A percentile compares a stretch with the other conserved stretches of the same genome.
Conservation (phyloP, 1,140 invertebrate genomes). For the Bombus superbus region DNA sequence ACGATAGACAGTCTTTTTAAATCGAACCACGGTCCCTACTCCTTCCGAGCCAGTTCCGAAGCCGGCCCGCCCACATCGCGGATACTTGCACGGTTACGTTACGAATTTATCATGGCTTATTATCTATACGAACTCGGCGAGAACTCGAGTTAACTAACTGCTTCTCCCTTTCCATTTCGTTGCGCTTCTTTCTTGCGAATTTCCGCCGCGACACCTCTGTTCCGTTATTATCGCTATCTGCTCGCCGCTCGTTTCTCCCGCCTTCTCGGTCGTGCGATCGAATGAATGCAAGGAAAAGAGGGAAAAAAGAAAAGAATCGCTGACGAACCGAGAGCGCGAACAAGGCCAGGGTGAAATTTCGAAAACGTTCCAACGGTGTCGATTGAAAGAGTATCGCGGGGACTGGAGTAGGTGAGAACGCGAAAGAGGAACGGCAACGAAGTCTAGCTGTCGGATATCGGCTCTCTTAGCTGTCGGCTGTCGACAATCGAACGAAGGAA, state of each 20-base stretch:
- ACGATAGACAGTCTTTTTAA: constrained; percentile 27
- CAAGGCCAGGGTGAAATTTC: not conserved
- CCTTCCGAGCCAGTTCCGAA: constrained; percentile 45
- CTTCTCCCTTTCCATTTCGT: constrained; percentile 11
- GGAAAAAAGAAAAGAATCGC: not conserved
- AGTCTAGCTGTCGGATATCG: constrained; percentile 24
- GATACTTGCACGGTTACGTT: constrained; percentile 65
- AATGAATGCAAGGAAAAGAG: too few relatives aligned
- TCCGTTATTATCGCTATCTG: constrained; percentile 1
- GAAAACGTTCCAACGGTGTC: not conserved
- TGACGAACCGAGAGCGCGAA: not conserved
- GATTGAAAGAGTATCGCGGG: not conserved
- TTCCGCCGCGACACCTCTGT: constrained; percentile 27
- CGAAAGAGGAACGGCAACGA: not conserved
- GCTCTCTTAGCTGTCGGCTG: constrained; percentile 9
- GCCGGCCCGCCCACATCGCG: constrained; percentile 59
- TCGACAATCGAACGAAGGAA: constrained; percentile 29
- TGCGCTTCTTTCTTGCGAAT: constrained; percentile 9
- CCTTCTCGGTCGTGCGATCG: not conserved
- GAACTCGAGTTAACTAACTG: constrained; percentile 42
- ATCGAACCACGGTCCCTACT: constrained; percentile 15
- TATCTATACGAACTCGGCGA: constrained; percentile 57
- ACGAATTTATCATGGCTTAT: constrained; percentile 68
- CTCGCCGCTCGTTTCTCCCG: not conserved
- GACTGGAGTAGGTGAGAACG: not conserved